These are phyloP conservation scores for Lonchura striata DNA, from an alignment of 2,113 vertebrate species.

Conservation along the genomic window DNA sequence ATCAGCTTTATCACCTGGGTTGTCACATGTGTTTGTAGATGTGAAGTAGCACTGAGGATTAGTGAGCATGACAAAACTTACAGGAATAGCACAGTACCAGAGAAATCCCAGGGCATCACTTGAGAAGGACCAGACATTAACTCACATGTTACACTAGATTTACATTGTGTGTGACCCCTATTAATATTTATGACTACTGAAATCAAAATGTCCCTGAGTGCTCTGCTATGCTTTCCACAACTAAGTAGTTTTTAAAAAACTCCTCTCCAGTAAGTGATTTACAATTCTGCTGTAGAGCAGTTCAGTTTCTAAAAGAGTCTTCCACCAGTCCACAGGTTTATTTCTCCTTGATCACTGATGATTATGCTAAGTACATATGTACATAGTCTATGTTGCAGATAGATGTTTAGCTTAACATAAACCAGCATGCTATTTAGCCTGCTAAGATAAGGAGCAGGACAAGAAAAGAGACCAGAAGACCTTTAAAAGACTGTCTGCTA, in stretches of 20 bases:
- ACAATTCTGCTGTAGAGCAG: not conserved
- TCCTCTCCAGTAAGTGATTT: not conserved
- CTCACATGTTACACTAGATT: not conserved
- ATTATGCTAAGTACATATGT: not conserved
- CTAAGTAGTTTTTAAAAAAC: not conserved
- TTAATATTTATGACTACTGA: not conserved
- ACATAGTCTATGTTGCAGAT: not conserved
- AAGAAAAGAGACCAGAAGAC: not conserved
- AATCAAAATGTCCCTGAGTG: not conserved
- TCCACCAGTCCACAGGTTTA: not conserved
- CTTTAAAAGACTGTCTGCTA: not conserved
- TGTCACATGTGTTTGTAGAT: not conserved
- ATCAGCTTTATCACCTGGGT: not conserved
- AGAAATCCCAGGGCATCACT: not conserved
- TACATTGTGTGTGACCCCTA: not conserved
- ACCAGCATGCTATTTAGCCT: not conserved
- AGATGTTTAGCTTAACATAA: not conserved
- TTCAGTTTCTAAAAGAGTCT: not conserved
- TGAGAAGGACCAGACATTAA: not conserved
- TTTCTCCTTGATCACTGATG: not conserved
- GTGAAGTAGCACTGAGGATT: not conserved
- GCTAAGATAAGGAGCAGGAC: not conserved
- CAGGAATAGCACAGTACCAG: not conserved
- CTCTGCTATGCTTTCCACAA: not conserved
- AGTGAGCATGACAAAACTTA: not conserved